Conservation (phyloP, 1,140 invertebrate species). For the Dolichoris vasculosae region DNA sequence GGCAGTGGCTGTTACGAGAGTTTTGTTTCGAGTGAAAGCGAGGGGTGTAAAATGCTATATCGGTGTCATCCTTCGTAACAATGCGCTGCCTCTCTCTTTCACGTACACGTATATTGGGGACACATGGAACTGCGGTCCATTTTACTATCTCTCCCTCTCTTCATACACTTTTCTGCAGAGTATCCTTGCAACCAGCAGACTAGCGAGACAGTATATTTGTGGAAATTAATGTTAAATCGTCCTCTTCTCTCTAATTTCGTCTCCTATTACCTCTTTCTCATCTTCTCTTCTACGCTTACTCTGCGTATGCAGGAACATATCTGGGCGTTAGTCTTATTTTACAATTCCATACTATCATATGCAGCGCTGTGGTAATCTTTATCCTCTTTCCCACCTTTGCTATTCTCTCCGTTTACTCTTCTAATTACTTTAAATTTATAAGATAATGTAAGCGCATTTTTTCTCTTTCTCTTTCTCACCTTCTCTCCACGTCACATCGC, state of each 20-base stretch:
- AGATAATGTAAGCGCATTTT: constrained; percentile 54
- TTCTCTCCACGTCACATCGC: neutral
- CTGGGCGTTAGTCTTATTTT: constrained; percentile 40
- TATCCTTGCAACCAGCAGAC: constrained; percentile 23
- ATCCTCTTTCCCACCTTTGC: no score
- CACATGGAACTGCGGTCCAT: neutral
- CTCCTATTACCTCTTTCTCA: neutral
- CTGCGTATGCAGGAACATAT: neutral
- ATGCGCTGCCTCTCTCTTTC: constrained; percentile 21
- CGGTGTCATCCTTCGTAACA: constrained; percentile 54
- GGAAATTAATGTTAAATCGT: constrained; percentile 65
- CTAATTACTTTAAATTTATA: constrained; percentile 71
- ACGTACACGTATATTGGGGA: neutral
- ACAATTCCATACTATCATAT: constrained; percentile 12
- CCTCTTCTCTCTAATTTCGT: constrained; percentile 1
- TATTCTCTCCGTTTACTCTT: constrained; percentile 60
- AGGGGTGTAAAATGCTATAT: constrained; percentile 59
- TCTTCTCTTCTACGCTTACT: neutral
- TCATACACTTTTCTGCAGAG: neutral
- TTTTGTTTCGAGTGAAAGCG: constrained; percentile 34
- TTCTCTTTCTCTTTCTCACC: neutral
- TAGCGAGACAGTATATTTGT: constrained; percentile 68
- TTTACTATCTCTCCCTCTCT: neutral
- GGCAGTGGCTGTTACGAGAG: neutral
- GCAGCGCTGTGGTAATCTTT: no score